Evolutionary conservation across 2,888 invertebrate species (phyloP), one percentile per base, ranked within the genome.

Genomic region (Chrysina gloriosa): DNA sequence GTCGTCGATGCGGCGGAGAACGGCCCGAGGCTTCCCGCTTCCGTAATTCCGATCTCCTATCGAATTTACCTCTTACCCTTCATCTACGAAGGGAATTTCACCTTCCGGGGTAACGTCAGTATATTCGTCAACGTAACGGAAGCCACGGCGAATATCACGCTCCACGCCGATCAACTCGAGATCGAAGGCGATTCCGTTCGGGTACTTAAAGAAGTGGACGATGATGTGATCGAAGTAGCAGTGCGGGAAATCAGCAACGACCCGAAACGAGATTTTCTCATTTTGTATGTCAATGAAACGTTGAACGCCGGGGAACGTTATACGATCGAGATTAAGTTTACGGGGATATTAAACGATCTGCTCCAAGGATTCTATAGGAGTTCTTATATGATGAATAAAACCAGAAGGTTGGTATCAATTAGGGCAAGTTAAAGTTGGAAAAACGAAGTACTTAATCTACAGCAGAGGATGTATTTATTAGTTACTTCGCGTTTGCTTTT

Each of bases 311-410:
- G 89, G 9, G 83, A 84, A 48, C 86, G 87, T 70, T 95, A 94
- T 80, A 82, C 87, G 58, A 79, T 96, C 71, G 84, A 87, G 72
- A 89, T 95, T 69, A 87, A 87, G 52, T 96, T 90, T 77, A 84
- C 85, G 3, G 95, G 94, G 0, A 84, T 88, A 68, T 84, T 95
- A 58, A 91, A 91, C 77, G 92, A 94, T 78, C 86, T 90, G 72
- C 84, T 94, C 31, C 89, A 91, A 76, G 95, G 94, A 45, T 94
- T 95, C 82, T 95, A 94, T 78, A 86, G 93, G 74, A 94, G 93
- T 82, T 92, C 92, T 0, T 95, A 95, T 80, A 86, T 86, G 73
- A 87, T 88, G 71, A 87, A 87, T 70, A 90, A 90, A 73, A 84
- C 89, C 65, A 91, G 88, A 74, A 90, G 90, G 93, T 92, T 81